These are phyloP conservation scores for Pyrocoelia pectoralis DNA, from an alignment of 2,888 invertebrate genomes.

Conservation along the genomic window DNA sequence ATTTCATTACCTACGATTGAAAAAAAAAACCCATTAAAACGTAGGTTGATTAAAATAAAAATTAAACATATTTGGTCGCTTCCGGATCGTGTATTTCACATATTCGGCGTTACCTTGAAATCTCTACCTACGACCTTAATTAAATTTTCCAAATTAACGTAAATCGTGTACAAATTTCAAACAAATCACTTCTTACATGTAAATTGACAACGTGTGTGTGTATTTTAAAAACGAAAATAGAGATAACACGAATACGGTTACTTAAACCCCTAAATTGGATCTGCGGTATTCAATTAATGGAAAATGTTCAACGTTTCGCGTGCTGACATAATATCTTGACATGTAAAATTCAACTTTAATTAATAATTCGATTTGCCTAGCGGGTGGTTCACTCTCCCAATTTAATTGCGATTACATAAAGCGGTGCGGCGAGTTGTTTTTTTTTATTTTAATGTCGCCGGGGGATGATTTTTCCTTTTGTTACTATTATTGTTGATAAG, in stretches of 20 bases:
- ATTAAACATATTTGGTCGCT: too few species aligned
- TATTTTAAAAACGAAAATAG: not conserved
- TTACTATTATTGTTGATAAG: constrained; percentile 30
- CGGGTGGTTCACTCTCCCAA: constrained; percentile 1
- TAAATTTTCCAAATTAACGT: too few species aligned
- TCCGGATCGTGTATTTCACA: too few species aligned
- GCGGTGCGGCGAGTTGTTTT: constrained; percentile 27
- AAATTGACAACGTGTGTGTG: too few species aligned
- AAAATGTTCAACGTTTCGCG: constrained; percentile 14
- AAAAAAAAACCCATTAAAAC: not conserved
- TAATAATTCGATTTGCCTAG: constrained; percentile 17
- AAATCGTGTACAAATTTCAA: too few species aligned
- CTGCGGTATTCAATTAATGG: constrained; percentile 8
- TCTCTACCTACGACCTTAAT: too few species aligned
- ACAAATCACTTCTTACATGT: too few species aligned
- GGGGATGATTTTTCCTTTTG: not conserved
- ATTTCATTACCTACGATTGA: not conserved
- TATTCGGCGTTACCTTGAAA: too few species aligned
- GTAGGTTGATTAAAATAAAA: not conserved
- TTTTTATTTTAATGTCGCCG: not conserved
- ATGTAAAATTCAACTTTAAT: constrained; percentile 22
- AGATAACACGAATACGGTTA: not conserved
- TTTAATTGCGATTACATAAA: too few species aligned
- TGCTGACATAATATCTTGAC: constrained; percentile 24
- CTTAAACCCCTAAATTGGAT: constrained; percentile 17